Conservation (phyloP, 2,113 vertebrate genomes). For the Cephalopterus ornatus region DNA sequence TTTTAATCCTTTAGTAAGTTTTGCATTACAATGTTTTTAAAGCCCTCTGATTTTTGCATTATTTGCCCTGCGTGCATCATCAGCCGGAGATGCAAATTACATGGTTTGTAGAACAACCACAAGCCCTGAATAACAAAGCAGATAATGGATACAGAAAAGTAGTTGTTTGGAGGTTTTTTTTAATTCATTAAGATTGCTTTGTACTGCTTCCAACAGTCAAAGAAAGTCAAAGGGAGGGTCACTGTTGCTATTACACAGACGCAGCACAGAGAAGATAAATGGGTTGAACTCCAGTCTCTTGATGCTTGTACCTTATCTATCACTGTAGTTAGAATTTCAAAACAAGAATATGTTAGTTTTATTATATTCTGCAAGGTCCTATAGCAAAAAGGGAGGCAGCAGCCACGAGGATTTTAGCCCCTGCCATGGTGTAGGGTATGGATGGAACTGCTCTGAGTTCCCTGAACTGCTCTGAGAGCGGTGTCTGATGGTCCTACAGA, state of each 20-base stretch:
- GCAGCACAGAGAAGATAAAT: not conserved
- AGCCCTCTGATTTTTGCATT: slow-evolving; percentile 31
- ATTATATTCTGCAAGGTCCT: not conserved
- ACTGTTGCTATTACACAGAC: slow-evolving; percentile 18
- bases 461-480: not conserved
- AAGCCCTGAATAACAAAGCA: not conserved
- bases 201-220: slow-evolving; percentile 20
- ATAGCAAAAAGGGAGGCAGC: not conserved
- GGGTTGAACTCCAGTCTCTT: slow-evolving; percentile 13
- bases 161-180: not conserved
- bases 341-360: not conserved
- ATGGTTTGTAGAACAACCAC: not conserved
- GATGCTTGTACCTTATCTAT: not conserved
- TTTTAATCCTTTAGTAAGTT: not conserved
- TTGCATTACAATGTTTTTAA: not conserved
- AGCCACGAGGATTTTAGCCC: not conserved
- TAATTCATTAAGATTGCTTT: not conserved
- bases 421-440: fast-evolving
- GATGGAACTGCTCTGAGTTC: not conserved
- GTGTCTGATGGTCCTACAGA: not conserved
- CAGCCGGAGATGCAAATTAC: not conserved
- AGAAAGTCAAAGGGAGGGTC: slow-evolving; percentile 6
- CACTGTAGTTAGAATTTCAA: not conserved
- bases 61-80: not conserved
- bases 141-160: slow-evolving; percentile 13